These are phyloP conservation scores for Chrysina gloriosa DNA, from an alignment of 2,888 invertebrate genomes.

Conservation along the genomic window DNA sequence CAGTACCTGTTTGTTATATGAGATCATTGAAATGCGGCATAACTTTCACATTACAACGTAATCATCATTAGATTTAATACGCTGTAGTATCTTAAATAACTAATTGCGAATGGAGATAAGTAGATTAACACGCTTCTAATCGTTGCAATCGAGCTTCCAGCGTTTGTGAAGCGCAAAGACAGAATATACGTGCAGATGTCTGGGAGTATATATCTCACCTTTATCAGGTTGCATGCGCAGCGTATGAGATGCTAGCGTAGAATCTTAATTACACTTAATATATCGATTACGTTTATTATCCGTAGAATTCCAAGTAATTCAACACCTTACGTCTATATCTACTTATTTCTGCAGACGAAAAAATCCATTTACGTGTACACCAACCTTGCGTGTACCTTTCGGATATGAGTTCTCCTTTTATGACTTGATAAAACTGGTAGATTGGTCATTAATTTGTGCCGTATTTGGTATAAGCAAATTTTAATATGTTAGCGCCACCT, in stretches of 20 bases:
- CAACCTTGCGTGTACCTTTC: constrained; percentile 1
- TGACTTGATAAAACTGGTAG: constrained; percentile 13
- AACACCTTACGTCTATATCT: neutral
- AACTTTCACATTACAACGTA: constrained; percentile 6
- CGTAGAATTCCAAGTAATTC: constrained; percentile 1
- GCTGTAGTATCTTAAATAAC: neutral
- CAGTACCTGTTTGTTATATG: neutral
- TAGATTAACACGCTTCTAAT: neutral
- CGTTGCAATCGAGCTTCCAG: neutral
- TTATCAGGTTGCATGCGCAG: neutral
- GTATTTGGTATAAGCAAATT: constrained; percentile 13
- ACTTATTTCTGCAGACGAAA: neutral
- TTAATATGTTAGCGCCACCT: constrained; percentile 10
- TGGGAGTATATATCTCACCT: neutral
- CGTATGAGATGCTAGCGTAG: neutral
- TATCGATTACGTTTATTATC: constrained; percentile 17
- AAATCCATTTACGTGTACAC: neutral
- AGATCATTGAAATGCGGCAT: neutral
- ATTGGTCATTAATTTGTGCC: constrained; percentile 14
- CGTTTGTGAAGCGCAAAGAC: neutral
- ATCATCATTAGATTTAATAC: constrained; percentile 6
- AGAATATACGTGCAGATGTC: neutral
- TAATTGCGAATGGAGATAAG: constrained; percentile 6
- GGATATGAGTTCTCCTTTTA: constrained; percentile 6
- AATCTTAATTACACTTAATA: neutral